These are phyloP conservation scores for Megaleporinus macrocephalus DNA, from an alignment of 2,113 vertebrate genomes.

Conservation along the genomic window DNA sequence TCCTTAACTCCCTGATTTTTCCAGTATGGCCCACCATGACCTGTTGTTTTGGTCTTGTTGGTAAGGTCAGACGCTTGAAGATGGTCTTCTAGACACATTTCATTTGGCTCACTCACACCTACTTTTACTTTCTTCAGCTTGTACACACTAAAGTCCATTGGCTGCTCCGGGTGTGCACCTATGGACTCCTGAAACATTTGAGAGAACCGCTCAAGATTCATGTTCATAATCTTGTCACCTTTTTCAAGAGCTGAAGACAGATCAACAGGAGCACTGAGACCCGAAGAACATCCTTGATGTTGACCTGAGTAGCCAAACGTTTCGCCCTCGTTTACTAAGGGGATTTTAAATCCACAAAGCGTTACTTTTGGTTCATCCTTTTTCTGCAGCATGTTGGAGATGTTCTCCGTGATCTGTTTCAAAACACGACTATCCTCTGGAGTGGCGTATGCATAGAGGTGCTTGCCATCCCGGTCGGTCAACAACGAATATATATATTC, in stretches of 20 bases:
- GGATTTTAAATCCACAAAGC: slow-evolving; percentile 89
- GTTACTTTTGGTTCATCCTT: slow-evolving; percentile 78
- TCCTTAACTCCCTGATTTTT: slow-evolving; percentile 67
- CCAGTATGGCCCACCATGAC: slow-evolving; percentile 74
- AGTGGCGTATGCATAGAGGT: slow-evolving; percentile 86
- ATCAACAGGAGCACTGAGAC: slow-evolving; percentile 81
- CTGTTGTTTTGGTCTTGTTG: slow-evolving; percentile 56
- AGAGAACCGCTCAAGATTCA: slow-evolving; percentile 89
- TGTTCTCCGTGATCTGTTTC: slow-evolving; percentile 74
- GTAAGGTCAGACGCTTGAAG: slow-evolving; percentile 81
- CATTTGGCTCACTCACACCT: slow-evolving; percentile 72
- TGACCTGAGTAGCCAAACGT: slow-evolving; percentile 77
- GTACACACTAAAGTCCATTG: slow-evolving; percentile 87
- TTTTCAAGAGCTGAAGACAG: slow-evolving; percentile 85
- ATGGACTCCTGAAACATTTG: slow-evolving; percentile 89
- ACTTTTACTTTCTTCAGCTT: slow-evolving; percentile 85
- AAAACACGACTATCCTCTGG: slow-evolving; percentile 75
- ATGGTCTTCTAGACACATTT: slow-evolving; percentile 64
- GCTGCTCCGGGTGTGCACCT: slow-evolving; percentile 80
- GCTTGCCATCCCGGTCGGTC: slow-evolving; percentile 88
- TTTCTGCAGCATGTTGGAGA: slow-evolving; percentile 73
- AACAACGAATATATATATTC: slow-evolving; percentile 91
- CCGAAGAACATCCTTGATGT: slow-evolving; percentile 65
- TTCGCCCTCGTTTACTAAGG: slow-evolving; percentile 78
- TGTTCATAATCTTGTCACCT: slow-evolving; percentile 85